Evolutionary conservation across 2,888 invertebrate species (phyloP).

Genomic region (Crossocerus cetratus): DNA sequence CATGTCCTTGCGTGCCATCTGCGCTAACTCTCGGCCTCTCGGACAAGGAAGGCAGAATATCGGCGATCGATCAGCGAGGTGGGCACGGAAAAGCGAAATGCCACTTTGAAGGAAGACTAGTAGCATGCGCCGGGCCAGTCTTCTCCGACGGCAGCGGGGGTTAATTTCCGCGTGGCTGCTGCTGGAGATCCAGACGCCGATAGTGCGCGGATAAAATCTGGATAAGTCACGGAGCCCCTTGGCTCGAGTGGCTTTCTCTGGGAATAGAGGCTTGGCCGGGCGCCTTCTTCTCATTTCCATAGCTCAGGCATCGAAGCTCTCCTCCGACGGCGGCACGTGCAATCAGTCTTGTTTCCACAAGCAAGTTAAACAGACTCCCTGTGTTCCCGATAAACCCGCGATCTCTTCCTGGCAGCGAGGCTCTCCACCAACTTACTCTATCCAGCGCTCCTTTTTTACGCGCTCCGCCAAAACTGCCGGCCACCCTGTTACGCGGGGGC

Average conservation of each 20-base stretch:
- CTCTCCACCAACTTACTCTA: too few species aligned
- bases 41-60: not conserved
- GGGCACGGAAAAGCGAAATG: not conserved
- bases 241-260: not conserved
- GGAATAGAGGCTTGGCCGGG: not conserved
- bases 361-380: not conserved
- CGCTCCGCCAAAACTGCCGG: too few species aligned
- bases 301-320: not conserved
- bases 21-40: not conserved
- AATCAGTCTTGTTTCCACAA: not conserved
- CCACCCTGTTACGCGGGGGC: too few species aligned
- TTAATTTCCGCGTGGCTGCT: slow-evolving; percentile 9
- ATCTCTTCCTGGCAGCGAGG: too few species aligned
- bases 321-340: not conserved
- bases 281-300: not conserved
- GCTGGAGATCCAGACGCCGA: not conserved
- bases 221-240: not conserved
- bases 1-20: not conserved
- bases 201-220: not conserved
- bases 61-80: not conserved
- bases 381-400: too few species aligned
- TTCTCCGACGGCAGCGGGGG: not conserved
- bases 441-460: too few species aligned
- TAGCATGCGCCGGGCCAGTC: not conserved
- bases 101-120: not conserved